phyloP scores from a whole-genome alignment of 2,797 vertebrate genomes.

The Amblyopsis hoosieri region DNA sequence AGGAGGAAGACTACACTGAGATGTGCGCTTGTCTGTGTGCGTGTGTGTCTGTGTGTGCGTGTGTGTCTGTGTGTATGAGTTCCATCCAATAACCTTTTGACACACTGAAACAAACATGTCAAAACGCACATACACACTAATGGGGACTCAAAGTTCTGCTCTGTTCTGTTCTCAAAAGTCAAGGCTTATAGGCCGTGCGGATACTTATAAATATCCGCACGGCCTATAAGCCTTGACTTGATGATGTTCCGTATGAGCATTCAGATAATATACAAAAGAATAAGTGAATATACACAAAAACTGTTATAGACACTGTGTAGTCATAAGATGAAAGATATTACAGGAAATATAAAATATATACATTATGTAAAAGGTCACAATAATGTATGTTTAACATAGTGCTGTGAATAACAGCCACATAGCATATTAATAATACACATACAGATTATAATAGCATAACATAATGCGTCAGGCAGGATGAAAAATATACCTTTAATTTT shows the following conservation, averaged over 20 bases:
- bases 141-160: slow-evolving; percentile 41
- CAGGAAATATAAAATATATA: no score
- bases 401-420: no score
- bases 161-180: slow-evolving; percentile 52
- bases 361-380: no score
- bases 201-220: slow-evolving; percentile 27
- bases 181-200: slow-evolving; percentile 51
- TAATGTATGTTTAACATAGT: no score
- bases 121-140: neutral
- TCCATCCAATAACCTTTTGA: neutral
- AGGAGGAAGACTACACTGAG: neutral
- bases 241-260: slow-evolving; percentile 12
- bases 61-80: neutral
- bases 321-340: no score
- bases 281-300: neutral
- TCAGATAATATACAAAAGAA: slow-evolving; percentile 15
- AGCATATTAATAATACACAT: no score
- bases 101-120: slow-evolving; percentile 5
- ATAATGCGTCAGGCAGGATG: no score
- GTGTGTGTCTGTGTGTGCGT: neutral
- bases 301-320: neutral
- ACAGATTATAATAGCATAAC: no score
- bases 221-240: no score
- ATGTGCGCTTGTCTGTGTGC: neutral
- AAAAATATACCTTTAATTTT: no score